Base-by-base conservation (phyloP, 2,888 invertebrate genomes). In the Euspilapteryx auroguttella region DNA sequence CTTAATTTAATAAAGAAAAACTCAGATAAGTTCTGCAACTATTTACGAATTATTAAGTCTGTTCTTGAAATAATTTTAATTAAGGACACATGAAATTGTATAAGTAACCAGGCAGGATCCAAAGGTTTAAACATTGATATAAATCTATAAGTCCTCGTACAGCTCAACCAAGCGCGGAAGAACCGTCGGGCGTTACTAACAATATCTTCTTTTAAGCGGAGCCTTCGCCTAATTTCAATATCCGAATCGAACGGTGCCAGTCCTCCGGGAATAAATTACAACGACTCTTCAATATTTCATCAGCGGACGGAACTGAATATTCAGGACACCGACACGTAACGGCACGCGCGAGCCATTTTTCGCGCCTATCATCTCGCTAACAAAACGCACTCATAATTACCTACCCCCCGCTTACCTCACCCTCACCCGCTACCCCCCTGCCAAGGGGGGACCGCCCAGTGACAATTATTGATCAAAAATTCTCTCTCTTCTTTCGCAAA, bases 401-500 rank as follows among this genome's bases (percentile, higher is more conserved):
- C 73, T 68, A 66, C 66, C 48, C 46, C 45, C 45, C 43, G 41
- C 44, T 36, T 40, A 35, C 37, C 35, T 30, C 39, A 40, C 46
- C 41, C 46, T 42, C 36, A 41, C 41, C 34, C 37, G 34, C 36
- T 37, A 29, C 33, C 40, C 40, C 38, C 42, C 45, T 33, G 35
- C 36, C 39, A 38, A 38, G 39, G 49, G 48, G 48, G 44, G 49
- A 59, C 69, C 73, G 69, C 75, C 75, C 79, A 80, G 80, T 80
- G 80, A 81, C 80, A 81, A 81, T 81, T 81, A 81, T 81, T 79
- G 80, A 81, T 81, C 81, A 80, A 79, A 79, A 79, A 80, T 80
- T 80, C 80, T 79, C 80, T 79, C 79, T 78, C 75, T 75, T 75
- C 75, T 75, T 75, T 75, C 71, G 75, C 73, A 73, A 75, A 75